These are phyloP conservation scores for Cheiracanthium punctorium DNA, from an alignment of 2,888 invertebrate genomes.

Conservation along the genomic window DNA sequence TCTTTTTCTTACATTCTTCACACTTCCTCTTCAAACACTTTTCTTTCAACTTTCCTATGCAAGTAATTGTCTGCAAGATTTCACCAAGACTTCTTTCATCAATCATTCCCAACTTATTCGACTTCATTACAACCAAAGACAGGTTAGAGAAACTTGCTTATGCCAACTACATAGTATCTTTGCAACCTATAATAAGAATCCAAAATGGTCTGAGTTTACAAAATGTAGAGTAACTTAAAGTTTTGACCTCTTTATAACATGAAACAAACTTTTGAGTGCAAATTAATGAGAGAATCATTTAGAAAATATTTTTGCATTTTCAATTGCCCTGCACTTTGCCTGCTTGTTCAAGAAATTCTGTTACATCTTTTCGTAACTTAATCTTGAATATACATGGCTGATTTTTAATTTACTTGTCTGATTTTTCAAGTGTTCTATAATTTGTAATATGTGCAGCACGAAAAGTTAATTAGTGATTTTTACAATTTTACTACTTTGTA, in stretches of 20 bases:
- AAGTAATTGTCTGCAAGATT: neutral
- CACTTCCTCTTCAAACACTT: neutral
- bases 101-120: neutral
- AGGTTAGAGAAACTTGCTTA: neutral
- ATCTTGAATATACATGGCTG: no score
- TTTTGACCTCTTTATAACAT: neutral
- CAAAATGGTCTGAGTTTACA: neutral
- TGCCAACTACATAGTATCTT: neutral
- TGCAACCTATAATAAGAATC: neutral
- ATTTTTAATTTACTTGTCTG: no score
- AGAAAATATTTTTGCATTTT: neutral
- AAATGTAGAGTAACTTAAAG: neutral
- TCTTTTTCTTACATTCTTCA: neutral
- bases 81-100: neutral
- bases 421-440: no score
- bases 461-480: no score
- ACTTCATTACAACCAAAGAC: neutral
- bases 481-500: no score
- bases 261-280: neutral
- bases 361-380: no score
- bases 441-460: no score
- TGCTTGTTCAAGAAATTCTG: neutral
- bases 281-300: neutral
- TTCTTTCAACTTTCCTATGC: neutral
- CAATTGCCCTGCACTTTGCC: neutral